Evolutionary conservation across 2,797 vertebrate species (phyloP).

Genomic region (Synanceia verrucosa): DNA sequence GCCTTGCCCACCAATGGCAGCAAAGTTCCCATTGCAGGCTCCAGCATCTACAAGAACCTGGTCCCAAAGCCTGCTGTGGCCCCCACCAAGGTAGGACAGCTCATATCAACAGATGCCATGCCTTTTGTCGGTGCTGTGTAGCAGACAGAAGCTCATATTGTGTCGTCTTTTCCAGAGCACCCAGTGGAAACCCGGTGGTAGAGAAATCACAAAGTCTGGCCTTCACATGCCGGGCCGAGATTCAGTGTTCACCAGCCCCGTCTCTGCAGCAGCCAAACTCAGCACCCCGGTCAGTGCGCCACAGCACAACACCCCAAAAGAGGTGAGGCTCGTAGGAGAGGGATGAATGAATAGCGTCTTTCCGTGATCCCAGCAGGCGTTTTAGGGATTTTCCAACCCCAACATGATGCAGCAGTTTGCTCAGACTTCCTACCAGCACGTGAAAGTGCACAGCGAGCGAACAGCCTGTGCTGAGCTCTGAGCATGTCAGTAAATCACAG

Average conservation of each 20-base stretch:
- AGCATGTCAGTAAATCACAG: conserved; percentile 48
- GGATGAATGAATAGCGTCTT: neutral
- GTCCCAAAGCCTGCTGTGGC: conserved; percentile 96
- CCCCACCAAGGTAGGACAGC: conserved; percentile 94
- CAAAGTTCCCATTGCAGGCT: conserved; percentile 91
- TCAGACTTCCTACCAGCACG: neutral
- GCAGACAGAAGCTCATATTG: neutral
- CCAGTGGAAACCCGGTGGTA: conserved; percentile 94
- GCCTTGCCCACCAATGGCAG: conserved; percentile 92
- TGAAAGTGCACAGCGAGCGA: conserved; percentile 1
- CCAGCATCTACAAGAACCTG: conserved; percentile 99
- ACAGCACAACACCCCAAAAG: conserved; percentile 91
- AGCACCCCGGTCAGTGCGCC: conserved; percentile 88
- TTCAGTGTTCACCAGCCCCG: conserved; percentile 96
- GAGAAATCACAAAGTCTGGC: conserved; percentile 90
- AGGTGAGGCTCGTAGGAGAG: conserved; percentile 82
- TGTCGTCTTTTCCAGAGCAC: conserved; percentile 63
- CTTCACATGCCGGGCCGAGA: conserved; percentile 93
- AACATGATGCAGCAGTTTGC: neutral
- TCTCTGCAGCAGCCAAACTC: conserved; percentile 96
- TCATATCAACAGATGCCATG: no score
- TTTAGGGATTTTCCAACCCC: neutral
- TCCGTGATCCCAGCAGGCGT: neutral
- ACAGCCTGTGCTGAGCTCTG: neutral
- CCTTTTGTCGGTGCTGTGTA: neutral